Conservation (phyloP, 1,140 invertebrate genomes). For the Drosophila pruinosa region DNA sequence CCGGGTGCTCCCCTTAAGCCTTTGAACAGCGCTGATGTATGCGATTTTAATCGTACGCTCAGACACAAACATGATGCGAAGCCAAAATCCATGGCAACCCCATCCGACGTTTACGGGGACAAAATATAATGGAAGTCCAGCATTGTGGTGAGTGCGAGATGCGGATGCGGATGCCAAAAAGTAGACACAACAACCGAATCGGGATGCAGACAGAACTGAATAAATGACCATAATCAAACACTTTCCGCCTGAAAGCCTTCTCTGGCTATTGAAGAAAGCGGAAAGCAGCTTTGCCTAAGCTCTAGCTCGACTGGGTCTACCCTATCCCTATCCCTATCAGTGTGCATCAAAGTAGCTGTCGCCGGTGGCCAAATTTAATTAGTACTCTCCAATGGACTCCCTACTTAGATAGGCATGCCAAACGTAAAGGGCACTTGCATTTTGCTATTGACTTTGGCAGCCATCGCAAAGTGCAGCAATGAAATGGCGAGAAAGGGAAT, state of each 20-base stretch:
- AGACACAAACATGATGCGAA: constrained; percentile 68
- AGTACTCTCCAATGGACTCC: constrained; percentile 46
- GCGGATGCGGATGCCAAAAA: constrained; percentile 25
- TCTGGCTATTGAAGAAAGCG: constrained; percentile 27
- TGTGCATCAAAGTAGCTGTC: constrained; percentile 62
- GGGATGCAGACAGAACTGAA: constrained; percentile 49
- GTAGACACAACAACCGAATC: constrained; percentile 51
- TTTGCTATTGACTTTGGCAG: background rate
- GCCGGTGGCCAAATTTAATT: constrained; percentile 72
- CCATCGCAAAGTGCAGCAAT: background rate
- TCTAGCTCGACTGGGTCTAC: background rate
- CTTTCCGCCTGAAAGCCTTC: constrained; percentile 73
- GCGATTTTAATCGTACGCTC: constrained; percentile 73
- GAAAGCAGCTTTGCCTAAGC: constrained; percentile 52
- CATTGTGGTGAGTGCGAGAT: constrained; percentile 4
- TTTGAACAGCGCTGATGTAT: constrained; percentile 60
- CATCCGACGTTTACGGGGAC: background rate
- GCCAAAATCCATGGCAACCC: constrained; percentile 67
- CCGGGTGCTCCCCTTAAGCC: background rate
- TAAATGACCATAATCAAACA: constrained; percentile 81
- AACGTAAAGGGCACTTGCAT: background rate
- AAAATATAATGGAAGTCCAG: constrained; percentile 57
- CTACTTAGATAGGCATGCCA: background rate
- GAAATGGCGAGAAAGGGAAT: background rate
- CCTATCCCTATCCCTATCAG: constrained; percentile 10